These are phyloP conservation scores for Coecobrya sp. DNA, from an alignment of 2,888 invertebrate genomes.

Conservation along the genomic window DNA sequence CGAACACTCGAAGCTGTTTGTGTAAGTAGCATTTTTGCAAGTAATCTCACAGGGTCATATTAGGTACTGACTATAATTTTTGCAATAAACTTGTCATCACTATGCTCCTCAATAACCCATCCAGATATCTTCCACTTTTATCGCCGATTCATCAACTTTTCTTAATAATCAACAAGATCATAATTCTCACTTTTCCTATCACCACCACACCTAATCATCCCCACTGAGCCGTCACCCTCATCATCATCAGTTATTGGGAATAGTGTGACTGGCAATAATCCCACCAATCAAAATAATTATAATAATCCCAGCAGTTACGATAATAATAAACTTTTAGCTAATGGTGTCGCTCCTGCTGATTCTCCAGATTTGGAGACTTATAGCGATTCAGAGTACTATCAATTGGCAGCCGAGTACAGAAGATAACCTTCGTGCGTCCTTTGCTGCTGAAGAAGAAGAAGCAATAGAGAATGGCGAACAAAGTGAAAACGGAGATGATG, in stretches of 20 bases:
- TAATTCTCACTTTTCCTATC: constrained; percentile 29
- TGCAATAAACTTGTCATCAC: too few species aligned
- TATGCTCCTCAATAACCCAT: background rate
- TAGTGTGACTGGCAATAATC: background rate
- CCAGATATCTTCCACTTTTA: background rate
- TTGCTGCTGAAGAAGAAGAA: constrained; percentile 2
- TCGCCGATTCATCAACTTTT: background rate
- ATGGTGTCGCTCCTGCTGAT: constrained; percentile 8
- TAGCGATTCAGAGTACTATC: constrained; percentile 63
- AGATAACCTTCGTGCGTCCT: constrained; percentile 66
- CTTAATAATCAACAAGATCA: background rate
- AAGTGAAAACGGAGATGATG: background rate
- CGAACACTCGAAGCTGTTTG: too few species aligned
- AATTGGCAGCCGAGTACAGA: constrained; percentile 65
- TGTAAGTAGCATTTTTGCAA: too few species aligned
- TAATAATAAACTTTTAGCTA: too few species aligned
- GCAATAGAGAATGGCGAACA: constrained; percentile 1
- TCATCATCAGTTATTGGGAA: background rate
- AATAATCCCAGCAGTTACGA: background rate
- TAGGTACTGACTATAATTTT: too few species aligned
- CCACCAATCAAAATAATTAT: background rate
- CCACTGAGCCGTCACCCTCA: background rate
- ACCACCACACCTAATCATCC: background rate
- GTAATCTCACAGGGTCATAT: too few species aligned
- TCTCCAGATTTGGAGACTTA: constrained; percentile 48